Conservation (phyloP, 92 coral and sea anemone genomes). For the Heteractis magnifica region DNA sequence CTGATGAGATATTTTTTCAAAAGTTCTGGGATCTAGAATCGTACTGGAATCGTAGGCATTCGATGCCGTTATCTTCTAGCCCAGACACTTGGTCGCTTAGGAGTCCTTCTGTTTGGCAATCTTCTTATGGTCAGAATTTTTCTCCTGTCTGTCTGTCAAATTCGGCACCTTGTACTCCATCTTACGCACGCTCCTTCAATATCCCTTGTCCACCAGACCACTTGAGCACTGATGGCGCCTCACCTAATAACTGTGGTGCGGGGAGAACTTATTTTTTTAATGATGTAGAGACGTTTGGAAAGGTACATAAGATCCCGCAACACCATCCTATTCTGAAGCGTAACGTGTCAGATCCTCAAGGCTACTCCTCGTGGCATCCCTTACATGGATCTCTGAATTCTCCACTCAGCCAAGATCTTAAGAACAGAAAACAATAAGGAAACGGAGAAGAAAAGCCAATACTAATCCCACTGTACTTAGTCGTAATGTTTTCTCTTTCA, state of each 20-base stretch:
- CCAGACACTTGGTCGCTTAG: not conserved
- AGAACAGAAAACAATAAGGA: not conserved
- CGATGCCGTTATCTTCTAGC: not conserved
- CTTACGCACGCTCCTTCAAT: not conserved
- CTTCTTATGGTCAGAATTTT: not conserved
- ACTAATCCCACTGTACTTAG: no score
- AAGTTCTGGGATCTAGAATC: slow-evolving; percentile 4
- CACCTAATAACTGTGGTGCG: not conserved
- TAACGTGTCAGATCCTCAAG: not conserved
- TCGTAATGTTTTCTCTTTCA: no score
- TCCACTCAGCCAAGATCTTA: not conserved
- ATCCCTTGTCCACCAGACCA: not conserved
- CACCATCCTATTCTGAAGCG: not conserved
- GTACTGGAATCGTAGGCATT: slow-evolving; percentile 2
- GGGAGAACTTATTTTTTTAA: not conserved
- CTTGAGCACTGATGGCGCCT: not conserved
- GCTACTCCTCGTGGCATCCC: not conserved
- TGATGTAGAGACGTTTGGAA: not conserved
- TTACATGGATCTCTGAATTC: not conserved
- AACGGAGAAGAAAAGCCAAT: not conserved
- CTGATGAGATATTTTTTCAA: not conserved
- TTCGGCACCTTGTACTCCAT: not conserved
- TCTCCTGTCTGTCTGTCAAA: not conserved
- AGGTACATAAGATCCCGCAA: not conserved
- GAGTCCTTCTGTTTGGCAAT: not conserved